Evolutionary conservation across 2,113 vertebrate species (phyloP), one percentile per base, ranked within the genome.

Genomic region (Galemys pyrenaicus): DNA sequence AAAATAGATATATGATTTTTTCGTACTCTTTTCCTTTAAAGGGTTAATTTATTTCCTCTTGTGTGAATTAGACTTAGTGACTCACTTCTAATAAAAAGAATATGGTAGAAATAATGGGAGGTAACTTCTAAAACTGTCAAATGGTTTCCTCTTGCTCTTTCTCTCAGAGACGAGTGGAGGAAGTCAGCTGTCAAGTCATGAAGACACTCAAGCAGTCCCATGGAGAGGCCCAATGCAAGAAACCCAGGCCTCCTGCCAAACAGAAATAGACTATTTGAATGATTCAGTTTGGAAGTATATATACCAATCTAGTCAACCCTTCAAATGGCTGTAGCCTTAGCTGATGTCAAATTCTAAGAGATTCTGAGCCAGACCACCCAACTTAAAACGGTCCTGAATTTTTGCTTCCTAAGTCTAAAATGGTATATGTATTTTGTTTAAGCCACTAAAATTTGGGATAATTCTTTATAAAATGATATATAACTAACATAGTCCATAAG

Each of bases 1-100:
- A 83, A 92, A 85, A 96, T 56, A 92, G 28, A 62, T 22, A 37
- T 19, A 81, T n/a, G 91, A 77, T 85, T 83, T 87, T 64, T 91
- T 62, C 49, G 89, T 74, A 79, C 20, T 15, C 32, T 74, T 62
- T 2, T 82, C 28, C 37, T 90, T 65, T 44, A 85, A 92, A 54
- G 81, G 7, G 62, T 44, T 67, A 77, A 75, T 70, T 81, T n/a
- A 70, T 73, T 19, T 46, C 39, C 30, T 88, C 32, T 91, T 39
- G 2, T 41, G 24, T 89, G 51, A 71, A 32, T 26, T 79, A 35
- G 44, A 92, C 35, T 89, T 70, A 87, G 13, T 73, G n/a, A 68
- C 51, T 87, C 32, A 58, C 7, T 75, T 62, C 56, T 82, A 81
- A 82, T 68, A 68, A 87, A 70, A 22, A 80, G 11, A 83, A 71